phyloP scores from a whole-genome alignment of 2,888 invertebrate species.

The Erannis defoliaria region DNA sequence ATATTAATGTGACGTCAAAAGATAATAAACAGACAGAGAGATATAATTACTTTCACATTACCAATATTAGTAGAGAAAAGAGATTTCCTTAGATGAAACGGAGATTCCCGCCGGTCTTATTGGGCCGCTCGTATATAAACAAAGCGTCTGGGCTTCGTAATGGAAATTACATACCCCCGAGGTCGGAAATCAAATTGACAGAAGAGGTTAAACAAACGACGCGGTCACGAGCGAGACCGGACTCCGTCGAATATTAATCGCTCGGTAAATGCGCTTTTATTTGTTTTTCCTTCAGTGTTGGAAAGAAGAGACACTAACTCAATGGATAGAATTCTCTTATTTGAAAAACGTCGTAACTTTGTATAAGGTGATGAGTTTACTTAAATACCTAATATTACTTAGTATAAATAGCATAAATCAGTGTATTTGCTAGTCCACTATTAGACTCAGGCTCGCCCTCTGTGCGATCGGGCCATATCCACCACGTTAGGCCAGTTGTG shows the following conservation, averaged over 20 bases:
- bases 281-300: conserved; percentile 71
- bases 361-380: conserved; percentile 1
- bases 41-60: neutral
- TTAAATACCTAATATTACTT: too few species aligned
- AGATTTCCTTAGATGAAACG: conserved; percentile 64
- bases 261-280: conserved; percentile 82
- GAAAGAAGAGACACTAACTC: conserved; percentile 52
- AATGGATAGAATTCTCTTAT: conserved; percentile 28
- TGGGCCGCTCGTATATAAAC: conserved; percentile 76
- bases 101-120: conserved; percentile 67
- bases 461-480: too few species aligned
- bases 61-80: conserved; percentile 8
- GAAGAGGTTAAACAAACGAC: conserved; percentile 86
- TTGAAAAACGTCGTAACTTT: neutral
- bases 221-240: conserved; percentile 77
- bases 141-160: conserved; percentile 79
- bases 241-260: conserved; percentile 82
- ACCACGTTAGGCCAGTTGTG: too few species aligned
- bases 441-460: too few species aligned
- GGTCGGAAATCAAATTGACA: conserved; percentile 86
- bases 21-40: neutral
- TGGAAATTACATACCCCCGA: conserved; percentile 85
- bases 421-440: too few species aligned
- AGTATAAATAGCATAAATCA: too few species aligned
- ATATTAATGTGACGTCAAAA: neutral